A percentile compares a stretch with the other conserved stretches of the same genome.
Conservation (phyloP, 1,140 invertebrate genomes). For the Tachypleus tridentatus region DNA sequence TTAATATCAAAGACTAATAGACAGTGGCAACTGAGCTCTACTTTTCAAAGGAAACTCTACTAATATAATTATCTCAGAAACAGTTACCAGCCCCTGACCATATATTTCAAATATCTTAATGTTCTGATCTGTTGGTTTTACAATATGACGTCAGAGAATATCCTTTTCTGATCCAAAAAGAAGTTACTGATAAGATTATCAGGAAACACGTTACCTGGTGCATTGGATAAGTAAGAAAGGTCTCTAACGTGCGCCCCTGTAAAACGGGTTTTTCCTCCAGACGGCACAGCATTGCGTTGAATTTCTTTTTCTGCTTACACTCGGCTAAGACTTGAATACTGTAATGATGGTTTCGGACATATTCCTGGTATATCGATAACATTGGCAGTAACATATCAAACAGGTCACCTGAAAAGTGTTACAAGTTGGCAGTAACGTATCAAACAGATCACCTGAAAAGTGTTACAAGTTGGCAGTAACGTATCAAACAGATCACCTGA, state of each 20-base stretch:
- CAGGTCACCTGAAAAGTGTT: conserved; percentile 55
- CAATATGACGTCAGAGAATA: too few relatives aligned
- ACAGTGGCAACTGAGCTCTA: too few relatives aligned
- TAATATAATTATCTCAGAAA: too few relatives aligned
- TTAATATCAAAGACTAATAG: too few relatives aligned
- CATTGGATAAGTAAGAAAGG: conserved; percentile 88
- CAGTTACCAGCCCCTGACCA: too few relatives aligned
- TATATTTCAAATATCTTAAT: too few relatives aligned
- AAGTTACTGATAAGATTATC: too few relatives aligned
- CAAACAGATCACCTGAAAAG: conserved; percentile 69
- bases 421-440: conserved; percentile 69
- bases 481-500: too few relatives aligned
- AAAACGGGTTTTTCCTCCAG: conserved; percentile 76
- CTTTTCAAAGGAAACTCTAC: too few relatives aligned
- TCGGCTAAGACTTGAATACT: conserved; percentile 84
- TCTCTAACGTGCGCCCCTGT: conserved; percentile 72
- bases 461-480: too few relatives aligned
- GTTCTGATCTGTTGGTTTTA: too few relatives aligned
- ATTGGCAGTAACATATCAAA: conserved; percentile 90
- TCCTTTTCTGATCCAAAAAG: too few relatives aligned
- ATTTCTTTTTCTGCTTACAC: conserved; percentile 73
- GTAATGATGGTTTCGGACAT: conserved; percentile 86
- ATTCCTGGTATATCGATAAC: conserved; percentile 89
- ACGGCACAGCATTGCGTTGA: conserved; percentile 61
- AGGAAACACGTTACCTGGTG: conserved; percentile 55